Evolutionary conservation across 2,113 vertebrate genomes (phyloP).

Genomic region (Lipophrys pholis): DNA sequence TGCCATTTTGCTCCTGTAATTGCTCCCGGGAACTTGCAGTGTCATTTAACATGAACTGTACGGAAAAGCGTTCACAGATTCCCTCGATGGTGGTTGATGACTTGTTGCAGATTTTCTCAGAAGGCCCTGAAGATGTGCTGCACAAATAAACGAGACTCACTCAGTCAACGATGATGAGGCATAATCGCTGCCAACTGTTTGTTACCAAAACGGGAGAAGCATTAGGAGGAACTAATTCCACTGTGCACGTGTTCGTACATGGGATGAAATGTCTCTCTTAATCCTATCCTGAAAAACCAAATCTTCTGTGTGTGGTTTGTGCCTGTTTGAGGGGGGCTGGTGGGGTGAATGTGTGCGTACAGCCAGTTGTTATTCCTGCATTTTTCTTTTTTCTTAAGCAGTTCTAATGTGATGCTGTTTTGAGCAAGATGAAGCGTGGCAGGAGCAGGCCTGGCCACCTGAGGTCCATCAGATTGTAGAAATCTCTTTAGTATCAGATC

Average conservation of each 20-base stretch:
- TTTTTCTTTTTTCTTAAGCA: neutral
- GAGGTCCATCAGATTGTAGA: neutral
- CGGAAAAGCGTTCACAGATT: too few species aligned
- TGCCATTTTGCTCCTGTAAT: too few species aligned
- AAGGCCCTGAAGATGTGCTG: constrained; percentile 13
- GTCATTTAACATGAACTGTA: too few species aligned
- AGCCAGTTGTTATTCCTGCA: neutral
- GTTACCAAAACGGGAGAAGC: constrained; percentile 10
- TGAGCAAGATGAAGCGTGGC: constrained; percentile 65
- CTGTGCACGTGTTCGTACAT: neutral
- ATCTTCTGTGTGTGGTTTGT: neutral
- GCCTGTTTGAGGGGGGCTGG: constrained; percentile 8
- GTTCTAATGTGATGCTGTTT: constrained; percentile 31
- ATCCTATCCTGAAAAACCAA: constrained; percentile 13
- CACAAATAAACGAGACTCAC: constrained; percentile 40
- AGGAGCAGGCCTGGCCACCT: constrained; percentile 1
- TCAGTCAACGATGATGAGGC: too few species aligned
- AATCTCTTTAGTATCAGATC: neutral
- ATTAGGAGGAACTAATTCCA: constrained; percentile 16
- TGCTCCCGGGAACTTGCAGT: too few species aligned
- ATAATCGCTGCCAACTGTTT: constrained; percentile 35
- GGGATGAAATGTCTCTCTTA: constrained; percentile 17
- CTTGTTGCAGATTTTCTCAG: constrained; percentile 1
- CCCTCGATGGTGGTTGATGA: too few species aligned
- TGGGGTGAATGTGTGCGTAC: neutral